Evolutionary conservation across 2,888 invertebrate genomes (phyloP).

Genomic region (Nemotelus nigrinus): DNA sequence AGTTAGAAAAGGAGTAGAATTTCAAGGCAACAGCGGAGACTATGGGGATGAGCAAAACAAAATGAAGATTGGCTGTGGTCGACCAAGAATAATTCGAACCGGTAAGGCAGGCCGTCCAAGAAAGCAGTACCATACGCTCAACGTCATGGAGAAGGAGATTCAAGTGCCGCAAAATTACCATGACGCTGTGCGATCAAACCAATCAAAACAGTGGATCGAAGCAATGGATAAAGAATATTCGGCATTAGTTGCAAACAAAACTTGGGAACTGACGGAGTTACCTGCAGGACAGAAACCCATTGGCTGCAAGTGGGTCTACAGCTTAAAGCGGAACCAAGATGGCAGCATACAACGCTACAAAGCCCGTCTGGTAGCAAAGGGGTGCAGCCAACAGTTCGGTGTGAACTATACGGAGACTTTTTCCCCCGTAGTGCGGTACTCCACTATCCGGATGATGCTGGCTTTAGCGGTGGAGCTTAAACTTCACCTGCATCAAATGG

Average conservation of each 20-base stretch:
- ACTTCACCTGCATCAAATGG: conserved; percentile 18
- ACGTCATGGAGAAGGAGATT: no score
- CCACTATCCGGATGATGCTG: conserved; percentile 43
- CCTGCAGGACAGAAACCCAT: not conserved
- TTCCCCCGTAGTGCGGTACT: conserved; percentile 45
- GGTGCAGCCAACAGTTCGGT: conserved; percentile 16
- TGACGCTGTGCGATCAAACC: no score
- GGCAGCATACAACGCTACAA: not conserved
- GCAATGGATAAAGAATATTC: no score
- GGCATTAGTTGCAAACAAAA: not conserved
- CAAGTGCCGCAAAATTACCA: no score
- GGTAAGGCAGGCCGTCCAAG: no score
- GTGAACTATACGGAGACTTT: conserved; percentile 50
- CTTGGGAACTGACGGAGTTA: not conserved
- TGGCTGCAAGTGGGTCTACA: not conserved
- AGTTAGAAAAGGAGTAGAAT: no score
- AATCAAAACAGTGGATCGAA: no score
- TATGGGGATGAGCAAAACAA: no score
- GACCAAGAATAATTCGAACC: no score
- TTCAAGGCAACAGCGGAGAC: no score
- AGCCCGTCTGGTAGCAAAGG: not conserved
- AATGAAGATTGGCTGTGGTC: no score
- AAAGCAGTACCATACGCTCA: no score
- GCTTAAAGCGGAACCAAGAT: not conserved
- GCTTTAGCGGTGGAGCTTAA: conserved; percentile 13